Evolutionary conservation across 1,140 invertebrate genomes (phyloP).

Genomic region (Eupristina koningsbergeri): DNA sequence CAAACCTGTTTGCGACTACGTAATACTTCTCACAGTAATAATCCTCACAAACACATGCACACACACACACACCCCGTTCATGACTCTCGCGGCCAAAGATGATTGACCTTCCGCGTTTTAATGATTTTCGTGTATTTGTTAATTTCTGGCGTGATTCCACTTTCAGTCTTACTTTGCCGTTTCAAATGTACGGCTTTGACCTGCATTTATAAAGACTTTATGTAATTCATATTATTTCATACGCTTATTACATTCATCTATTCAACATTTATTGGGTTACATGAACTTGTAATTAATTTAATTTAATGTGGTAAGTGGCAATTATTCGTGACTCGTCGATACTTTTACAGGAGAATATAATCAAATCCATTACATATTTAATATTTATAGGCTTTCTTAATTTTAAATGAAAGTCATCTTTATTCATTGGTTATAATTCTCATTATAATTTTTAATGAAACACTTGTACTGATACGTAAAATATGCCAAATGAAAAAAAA

Average conservation of each 20-base stretch:
- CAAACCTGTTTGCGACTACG: slow-evolving; percentile 46
- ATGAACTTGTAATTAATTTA: no score
- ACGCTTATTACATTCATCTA: neutral
- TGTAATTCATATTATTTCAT: neutral
- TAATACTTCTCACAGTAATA: neutral
- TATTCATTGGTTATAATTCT: no score
- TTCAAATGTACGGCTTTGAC: neutral
- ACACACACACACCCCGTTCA: neutral
- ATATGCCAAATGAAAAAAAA: no score
- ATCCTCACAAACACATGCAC: no score
- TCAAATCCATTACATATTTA: no score
- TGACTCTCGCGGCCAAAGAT: slow-evolving; percentile 8
- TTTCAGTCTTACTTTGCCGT: neutral
- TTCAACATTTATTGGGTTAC: neutral
- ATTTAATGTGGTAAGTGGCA: no score
- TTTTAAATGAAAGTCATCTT: no score
- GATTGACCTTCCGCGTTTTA: neutral
- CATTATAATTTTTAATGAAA: no score
- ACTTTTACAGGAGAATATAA: no score
- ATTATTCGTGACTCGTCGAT: no score
- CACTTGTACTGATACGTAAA: no score
- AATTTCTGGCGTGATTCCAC: neutral
- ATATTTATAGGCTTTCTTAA: no score
- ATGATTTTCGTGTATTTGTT: neutral
- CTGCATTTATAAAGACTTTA: neutral